These are phyloP conservation scores for Proterorhinus semilunaris DNA, from an alignment of 2,113 vertebrate species.

Conservation along the genomic window DNA sequence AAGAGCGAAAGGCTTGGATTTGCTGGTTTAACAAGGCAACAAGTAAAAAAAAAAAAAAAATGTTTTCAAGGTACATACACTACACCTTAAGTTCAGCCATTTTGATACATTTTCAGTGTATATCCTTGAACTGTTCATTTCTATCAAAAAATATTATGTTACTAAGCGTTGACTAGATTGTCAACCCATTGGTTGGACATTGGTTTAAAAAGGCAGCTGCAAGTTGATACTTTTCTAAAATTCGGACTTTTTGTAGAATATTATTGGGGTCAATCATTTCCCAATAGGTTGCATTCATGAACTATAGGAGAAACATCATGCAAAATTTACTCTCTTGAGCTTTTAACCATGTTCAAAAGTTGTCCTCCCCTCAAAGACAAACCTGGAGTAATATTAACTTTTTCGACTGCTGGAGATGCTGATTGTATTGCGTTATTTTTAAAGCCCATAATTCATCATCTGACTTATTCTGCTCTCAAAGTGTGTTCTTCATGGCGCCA, in stretches of 20 bases:
- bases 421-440: too few relatives aligned
- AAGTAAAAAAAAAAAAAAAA: neutral
- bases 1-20: constrained; percentile 15
- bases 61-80: neutral
- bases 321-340: too few relatives aligned
- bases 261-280: neutral
- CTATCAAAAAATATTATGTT: neutral
- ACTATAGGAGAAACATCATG: too few relatives aligned
- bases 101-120: neutral
- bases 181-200: neutral
- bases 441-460: too few relatives aligned
- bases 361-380: too few relatives aligned
- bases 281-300: neutral
- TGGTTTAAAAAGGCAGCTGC: neutral
- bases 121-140: neutral
- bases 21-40: constrained; percentile 9
- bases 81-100: constrained; percentile 7
- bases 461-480: too few relatives aligned
- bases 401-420: too few relatives aligned
- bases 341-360: too few relatives aligned
- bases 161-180: neutral
- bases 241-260: neutral
- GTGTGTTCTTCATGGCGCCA: too few relatives aligned
- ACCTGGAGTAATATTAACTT: too few relatives aligned
- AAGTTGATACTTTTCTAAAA: neutral